A percentile compares a stretch with the other conserved stretches of the same genome.
These are phyloP conservation scores for Platyscapa corneri DNA, from an alignment of 1,140 invertebrate genomes.

Conservation along the genomic window DNA sequence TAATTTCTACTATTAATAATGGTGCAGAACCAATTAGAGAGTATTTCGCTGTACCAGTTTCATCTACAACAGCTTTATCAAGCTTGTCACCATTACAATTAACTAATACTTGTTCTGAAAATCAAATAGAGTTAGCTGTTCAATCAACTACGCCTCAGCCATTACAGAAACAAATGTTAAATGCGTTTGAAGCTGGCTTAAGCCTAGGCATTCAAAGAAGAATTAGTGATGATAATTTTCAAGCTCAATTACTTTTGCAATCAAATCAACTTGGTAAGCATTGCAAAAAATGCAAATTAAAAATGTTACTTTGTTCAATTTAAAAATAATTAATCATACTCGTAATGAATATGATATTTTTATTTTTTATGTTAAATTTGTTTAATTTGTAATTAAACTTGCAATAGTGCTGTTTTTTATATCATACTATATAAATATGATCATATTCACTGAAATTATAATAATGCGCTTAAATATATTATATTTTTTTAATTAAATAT, in stretches of 20 bases:
- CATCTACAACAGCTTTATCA: constrained; percentile 63
- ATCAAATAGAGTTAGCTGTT: constrained; percentile 65
- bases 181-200: constrained; percentile 67
- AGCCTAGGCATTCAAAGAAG: constrained; percentile 66
- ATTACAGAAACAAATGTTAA: constrained; percentile 61
- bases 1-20: constrained; percentile 61
- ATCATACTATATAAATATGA: too few species aligned
- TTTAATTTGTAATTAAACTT: too few species aligned
- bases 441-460: too few species aligned
- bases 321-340: too few species aligned
- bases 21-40: constrained; percentile 64
- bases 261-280: constrained; percentile 68
- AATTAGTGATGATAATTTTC: constrained; percentile 60
- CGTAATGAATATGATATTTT: too few species aligned
- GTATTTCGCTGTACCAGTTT: constrained; percentile 75
- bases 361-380: too few species aligned
- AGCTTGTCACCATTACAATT: constrained; percentile 67
- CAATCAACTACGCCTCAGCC: constrained; percentile 62
- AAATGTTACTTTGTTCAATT: not conserved
- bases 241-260: constrained; percentile 65
- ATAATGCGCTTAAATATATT: too few species aligned
- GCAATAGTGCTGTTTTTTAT: too few species aligned
- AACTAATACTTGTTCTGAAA: constrained; percentile 66
- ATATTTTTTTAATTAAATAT: too few species aligned
- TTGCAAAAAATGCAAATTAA: not conserved